Evolutionary conservation across 2,888 invertebrate genomes (phyloP), one percentile per base, ranked within the genome.

Genomic region (Drosophila setosimentum): DNA sequence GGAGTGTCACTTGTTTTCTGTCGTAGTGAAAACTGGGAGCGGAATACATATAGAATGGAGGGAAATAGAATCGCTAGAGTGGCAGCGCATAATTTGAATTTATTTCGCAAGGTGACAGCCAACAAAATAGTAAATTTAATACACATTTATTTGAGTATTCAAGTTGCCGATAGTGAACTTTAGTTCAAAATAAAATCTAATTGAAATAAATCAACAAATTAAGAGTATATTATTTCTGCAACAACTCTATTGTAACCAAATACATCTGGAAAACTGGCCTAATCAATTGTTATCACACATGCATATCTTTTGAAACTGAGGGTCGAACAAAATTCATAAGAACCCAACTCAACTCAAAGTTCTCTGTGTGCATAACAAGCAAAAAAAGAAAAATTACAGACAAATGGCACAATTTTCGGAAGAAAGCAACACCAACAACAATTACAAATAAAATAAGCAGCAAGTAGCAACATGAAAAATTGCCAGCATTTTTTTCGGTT

Each of bases 71-170:
- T 57, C 76, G 61, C 32, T 35, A 59, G 42, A 65, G 64, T 64
- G 64, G 61, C 72, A 76, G 71, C 65, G 74, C 76, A 76, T 81
- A 81, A 83, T 88, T 83, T 84, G 79, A 76, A 83, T 81, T 86
- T 83, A 76, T 68, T 84, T 78, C 68, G 49, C 61, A 72, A 76
- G 68, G 60, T 71, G 81, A 81, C 71, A 76, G 55, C 37, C n/a
- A 60, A 33, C 24, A 62, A 45, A 42, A 33, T 29, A 27, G 16
- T 40, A 54, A 68, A 68, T 63, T 78, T 37, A 68, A 76, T 80
- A 49, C 63, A 55, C 65, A 63, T 76, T 68, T 63, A 67, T 79
- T 61, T 55, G 37, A 55, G 42, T 37, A 29, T 16, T 66, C 57
- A 37, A 49, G 48, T 60, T 74, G 55, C 35, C 32, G 60, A 54